These are phyloP conservation scores for Chionoecetes opilio DNA, from an alignment of 1,140 invertebrate species.

Conservation along the genomic window DNA sequence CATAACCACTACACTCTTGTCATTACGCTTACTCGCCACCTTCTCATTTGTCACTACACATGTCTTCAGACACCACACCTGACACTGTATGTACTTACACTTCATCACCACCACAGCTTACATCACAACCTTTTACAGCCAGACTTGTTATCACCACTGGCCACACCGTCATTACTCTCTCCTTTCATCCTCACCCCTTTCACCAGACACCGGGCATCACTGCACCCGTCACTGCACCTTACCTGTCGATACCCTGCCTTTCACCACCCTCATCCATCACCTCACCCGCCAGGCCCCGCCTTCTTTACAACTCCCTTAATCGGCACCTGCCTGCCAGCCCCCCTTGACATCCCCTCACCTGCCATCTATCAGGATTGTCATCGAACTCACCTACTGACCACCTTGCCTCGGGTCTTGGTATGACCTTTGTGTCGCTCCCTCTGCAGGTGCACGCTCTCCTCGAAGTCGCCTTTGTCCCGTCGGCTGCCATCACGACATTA, in stretches of 20 bases:
- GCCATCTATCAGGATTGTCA: not conserved
- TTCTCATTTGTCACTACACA: not conserved
- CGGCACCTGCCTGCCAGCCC: not conserved
- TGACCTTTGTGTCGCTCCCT: not conserved
- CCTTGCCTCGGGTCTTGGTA: not conserved
- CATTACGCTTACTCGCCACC: not conserved
- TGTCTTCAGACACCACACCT: not conserved
- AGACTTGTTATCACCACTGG: too few relatives aligned
- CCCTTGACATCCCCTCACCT: not conserved
- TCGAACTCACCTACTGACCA: not conserved
- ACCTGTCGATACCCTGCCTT: not conserved
- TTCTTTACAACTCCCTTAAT: not conserved
- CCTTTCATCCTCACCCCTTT: not conserved
- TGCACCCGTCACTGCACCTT: not conserved
- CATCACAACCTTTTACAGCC: too few relatives aligned
- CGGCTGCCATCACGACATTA: conserved; percentile 6
- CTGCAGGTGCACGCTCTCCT: conserved; percentile 13
- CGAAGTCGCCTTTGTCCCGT: conserved; percentile 23
- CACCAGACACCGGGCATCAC: not conserved
- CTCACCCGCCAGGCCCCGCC: not conserved
- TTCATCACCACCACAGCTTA: not conserved
- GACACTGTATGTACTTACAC: not conserved
- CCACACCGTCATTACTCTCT: too few relatives aligned
- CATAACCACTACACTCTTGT: conserved; percentile 16
- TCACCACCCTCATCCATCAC: not conserved